Evolutionary conservation across 2,113 vertebrate species (phyloP), one percentile per base, ranked within the genome.

Genomic region (Pogonocichla stellata): DNA sequence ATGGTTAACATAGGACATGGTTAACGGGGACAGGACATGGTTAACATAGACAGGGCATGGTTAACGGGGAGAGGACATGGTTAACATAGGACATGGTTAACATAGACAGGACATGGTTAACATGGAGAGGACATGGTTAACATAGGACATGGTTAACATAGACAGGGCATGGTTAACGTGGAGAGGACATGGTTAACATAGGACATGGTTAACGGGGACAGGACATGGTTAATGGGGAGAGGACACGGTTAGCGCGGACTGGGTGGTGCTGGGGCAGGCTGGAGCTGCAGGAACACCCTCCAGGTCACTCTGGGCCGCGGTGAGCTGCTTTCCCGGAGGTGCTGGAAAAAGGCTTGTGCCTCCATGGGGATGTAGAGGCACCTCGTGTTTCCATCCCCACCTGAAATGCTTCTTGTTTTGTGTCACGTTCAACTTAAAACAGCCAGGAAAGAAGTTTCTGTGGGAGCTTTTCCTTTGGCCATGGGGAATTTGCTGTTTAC

Each of bases 131-230:
- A 7, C n/a, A 5, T 0, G 28, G 48, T 26, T 14, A 50, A 14
- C 24, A 2, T 18, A 62, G 1, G 26, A 8, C n/a, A 5, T 0
- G 31, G 48, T 26, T 14, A 50, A 15, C 14, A 2, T 43, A 66
- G 34, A 6, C 3, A 62, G 1, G 31, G 4, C n/a, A 5, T 0
- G 31, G 48, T 26, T 14, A 26, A 50, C 48, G 8, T 19, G 70
- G 38, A 5, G 3, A 62, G 1, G 31, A 7, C n/a, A 5, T 0
- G 31, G 48, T 26, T 14, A 50, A 50, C 24, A 7, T 3, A 61
- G 1, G 31, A 7, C n/a, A 5, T 0, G 28, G 48, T 26, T 14
- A 50, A 25, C 48, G 7, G 18, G 70, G 34, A 4, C 4, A 61
- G 1, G 31, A 7, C n/a, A 5, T 0, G 25, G 48, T 26, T 14